Evolutionary conservation across 1,140 invertebrate genomes (phyloP).

Genomic region (Triops longicaudatus): DNA sequence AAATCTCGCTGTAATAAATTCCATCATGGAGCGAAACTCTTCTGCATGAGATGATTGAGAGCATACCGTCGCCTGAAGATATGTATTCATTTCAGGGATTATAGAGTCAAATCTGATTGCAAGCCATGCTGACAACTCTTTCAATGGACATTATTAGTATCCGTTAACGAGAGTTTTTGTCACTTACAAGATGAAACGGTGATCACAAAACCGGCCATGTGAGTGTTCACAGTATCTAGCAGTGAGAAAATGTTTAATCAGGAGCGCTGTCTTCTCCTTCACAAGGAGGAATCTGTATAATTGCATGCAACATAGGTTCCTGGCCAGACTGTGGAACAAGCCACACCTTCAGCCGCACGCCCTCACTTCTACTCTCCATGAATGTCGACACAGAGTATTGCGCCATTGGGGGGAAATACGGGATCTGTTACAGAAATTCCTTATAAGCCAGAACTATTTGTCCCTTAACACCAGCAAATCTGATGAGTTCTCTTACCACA

Average conservation of each 20-base stretch:
- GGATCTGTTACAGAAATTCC: not conserved
- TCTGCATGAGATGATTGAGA: no score
- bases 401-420: not conserved
- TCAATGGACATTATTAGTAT: no score
- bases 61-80: no score
- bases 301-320: not conserved
- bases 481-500: not conserved
- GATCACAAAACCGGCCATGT: no score
- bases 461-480: not conserved
- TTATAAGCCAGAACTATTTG: not conserved
- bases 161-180: no score
- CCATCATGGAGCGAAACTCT: no score
- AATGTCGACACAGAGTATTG: not conserved
- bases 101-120: no score
- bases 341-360: not conserved
- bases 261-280: not conserved
- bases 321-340: not conserved
- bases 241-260: not conserved
- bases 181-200: no score
- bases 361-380: not conserved
- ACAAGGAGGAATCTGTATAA: conserved; percentile 7
- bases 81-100: no score
- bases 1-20: no score
- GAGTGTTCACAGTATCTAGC: no score
- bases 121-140: no score